A percentile compares a stretch with the other conserved stretches of the same genome.
These are phyloP conservation scores for Fulica atra DNA, from an alignment of 2,113 vertebrate species.

Conservation along the genomic window DNA sequence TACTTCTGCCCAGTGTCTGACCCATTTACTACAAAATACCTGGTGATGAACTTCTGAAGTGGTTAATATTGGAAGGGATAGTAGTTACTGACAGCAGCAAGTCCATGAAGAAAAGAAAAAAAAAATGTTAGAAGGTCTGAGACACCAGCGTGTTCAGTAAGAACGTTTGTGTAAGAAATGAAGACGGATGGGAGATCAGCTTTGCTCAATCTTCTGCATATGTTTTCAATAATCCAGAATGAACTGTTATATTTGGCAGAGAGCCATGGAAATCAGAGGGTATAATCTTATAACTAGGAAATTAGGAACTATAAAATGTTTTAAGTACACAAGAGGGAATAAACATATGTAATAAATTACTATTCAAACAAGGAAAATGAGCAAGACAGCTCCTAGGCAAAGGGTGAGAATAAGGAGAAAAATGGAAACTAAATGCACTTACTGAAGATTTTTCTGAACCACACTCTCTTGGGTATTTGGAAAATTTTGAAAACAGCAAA, in stretches of 20 bases:
- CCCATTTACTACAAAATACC: neutral
- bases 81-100: neutral
- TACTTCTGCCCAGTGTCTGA: neutral
- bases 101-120: neutral
- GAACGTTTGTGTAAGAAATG: neutral
- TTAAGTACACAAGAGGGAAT: slow-evolving; percentile 47
- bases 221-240: slow-evolving; percentile 26
- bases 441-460: neutral
- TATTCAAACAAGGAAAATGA: neutral
- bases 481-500: neutral
- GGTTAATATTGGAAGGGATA: neutral
- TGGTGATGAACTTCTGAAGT: neutral
- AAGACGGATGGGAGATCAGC: neutral
- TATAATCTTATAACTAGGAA: slow-evolving; percentile 57
- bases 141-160: neutral
- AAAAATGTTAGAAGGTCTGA: neutral
- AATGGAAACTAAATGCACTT: neutral
- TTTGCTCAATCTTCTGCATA: slow-evolving; percentile 1
- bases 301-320: slow-evolving; percentile 54
- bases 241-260: slow-evolving; percentile 41
- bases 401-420: neutral
- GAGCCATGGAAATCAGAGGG: slow-evolving; percentile 43
- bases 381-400: neutral
- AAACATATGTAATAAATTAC: slow-evolving; percentile 60
- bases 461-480: neutral